Evolutionary conservation across 1,140 invertebrate species (phyloP).

Genomic region (Sycobia sp.): DNA sequence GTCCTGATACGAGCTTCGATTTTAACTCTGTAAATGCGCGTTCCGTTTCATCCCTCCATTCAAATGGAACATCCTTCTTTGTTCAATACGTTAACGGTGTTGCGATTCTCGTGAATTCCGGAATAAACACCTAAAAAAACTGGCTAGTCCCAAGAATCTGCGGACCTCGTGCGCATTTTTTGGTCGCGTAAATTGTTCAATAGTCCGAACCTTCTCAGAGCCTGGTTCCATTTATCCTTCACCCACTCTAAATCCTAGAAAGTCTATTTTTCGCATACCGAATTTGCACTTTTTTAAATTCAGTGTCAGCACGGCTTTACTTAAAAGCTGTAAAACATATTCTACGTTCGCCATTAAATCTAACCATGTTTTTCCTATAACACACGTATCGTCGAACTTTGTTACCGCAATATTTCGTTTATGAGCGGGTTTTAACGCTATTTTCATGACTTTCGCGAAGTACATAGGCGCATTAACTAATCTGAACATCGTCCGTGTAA

Average conservation of each 20-base stretch:
- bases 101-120: constrained; percentile 4
- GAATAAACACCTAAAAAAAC: constrained; percentile 48
- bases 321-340: constrained; percentile 37
- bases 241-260: too few species aligned
- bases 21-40: constrained; percentile 6
- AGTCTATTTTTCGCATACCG: too few species aligned
- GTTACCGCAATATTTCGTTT: constrained; percentile 12
- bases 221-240: constrained; percentile 40
- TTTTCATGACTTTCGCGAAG: constrained; percentile 31
- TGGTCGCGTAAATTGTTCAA: constrained; percentile 10
- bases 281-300: too few species aligned
- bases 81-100: constrained; percentile 1
- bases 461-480: constrained; percentile 20
- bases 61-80: constrained; percentile 11
- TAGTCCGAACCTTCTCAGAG: constrained; percentile 31
- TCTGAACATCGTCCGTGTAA: constrained; percentile 27
- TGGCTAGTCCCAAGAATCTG: constrained; percentile 44
- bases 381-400: constrained; percentile 29
- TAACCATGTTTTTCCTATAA: constrained; percentile 8
- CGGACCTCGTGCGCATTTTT: constrained; percentile 32
- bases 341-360: constrained; percentile 4
- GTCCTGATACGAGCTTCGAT: not conserved
- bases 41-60: constrained; percentile 10
- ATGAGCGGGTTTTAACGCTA: constrained; percentile 1
- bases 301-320: constrained; percentile 40